phyloP scores from a whole-genome alignment of 1,140 invertebrate species.

The Drosophila repleta region DNA sequence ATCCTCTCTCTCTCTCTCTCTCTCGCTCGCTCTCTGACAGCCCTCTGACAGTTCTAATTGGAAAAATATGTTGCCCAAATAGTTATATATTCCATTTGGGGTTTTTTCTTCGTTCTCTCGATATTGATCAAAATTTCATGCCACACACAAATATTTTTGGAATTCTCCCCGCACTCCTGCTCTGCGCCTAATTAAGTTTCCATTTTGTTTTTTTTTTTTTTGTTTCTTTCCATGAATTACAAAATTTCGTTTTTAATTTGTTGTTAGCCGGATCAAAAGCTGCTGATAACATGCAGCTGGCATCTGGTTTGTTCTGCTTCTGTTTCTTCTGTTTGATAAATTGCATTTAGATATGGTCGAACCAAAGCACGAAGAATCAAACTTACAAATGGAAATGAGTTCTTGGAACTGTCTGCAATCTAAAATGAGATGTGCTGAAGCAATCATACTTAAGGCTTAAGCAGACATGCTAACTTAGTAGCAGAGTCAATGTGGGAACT shows the following conservation, averaged over 20 bases:
- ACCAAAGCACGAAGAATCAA: too few relatives aligned
- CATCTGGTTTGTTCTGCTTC: not conserved
- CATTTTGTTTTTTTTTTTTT: slow-evolving; percentile 30
- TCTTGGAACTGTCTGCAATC: too few relatives aligned
- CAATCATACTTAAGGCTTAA: too few relatives aligned
- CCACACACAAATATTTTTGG: not conserved
- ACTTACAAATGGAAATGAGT: too few relatives aligned
- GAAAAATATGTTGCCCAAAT: slow-evolving; percentile 44
- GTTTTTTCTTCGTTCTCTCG: not conserved
- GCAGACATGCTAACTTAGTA: too few relatives aligned
- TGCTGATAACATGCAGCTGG: slow-evolving; percentile 46
- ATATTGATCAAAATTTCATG: slow-evolving; percentile 18
- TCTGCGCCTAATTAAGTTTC: slow-evolving; percentile 38
- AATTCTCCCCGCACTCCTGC: not conserved
- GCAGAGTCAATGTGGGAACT: too few relatives aligned
- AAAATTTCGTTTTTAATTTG: slow-evolving; percentile 9
- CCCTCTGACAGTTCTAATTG: slow-evolving; percentile 41
- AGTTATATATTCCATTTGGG: slow-evolving; percentile 26
- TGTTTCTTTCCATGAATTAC: slow-evolving; percentile 17
- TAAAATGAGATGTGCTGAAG: too few relatives aligned
- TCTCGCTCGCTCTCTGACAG: not conserved
- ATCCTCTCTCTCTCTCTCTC: not conserved
- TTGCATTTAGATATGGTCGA: slow-evolving; percentile 29
- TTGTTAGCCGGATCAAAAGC: slow-evolving; percentile 25
- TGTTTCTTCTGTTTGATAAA: slow-evolving; percentile 14